Evolutionary conservation across 1,140 invertebrate genomes (phyloP).

Genomic region (Philopotamus ludificatus): DNA sequence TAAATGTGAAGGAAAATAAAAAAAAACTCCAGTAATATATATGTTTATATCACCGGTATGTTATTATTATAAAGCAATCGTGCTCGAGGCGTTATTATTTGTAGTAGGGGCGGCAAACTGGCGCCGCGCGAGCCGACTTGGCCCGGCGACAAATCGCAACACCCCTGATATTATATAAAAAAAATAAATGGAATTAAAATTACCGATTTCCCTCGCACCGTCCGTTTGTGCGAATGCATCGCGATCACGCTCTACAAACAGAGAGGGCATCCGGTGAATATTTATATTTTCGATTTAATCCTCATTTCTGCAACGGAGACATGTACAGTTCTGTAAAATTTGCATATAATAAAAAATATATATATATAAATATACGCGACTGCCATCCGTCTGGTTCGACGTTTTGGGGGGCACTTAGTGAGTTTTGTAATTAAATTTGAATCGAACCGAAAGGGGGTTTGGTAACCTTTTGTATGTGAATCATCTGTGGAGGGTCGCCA

Average conservation of each 20-base stretch:
- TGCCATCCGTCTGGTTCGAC: background rate
- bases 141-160: slow-evolving; percentile 5
- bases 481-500: background rate
- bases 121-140: slow-evolving; percentile 9
- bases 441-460: background rate
- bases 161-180: slow-evolving; percentile 11
- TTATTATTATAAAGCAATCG: slow-evolving; percentile 37
- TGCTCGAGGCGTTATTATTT: slow-evolving; percentile 32
- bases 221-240: background rate
- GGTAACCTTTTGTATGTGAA: slow-evolving; percentile 1
- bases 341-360: too few relatives aligned
- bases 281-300: too few relatives aligned
- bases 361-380: too few relatives aligned
- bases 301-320: too few relatives aligned
- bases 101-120: slow-evolving; percentile 25
- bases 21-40: slow-evolving; percentile 31
- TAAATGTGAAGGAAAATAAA: slow-evolving; percentile 38
- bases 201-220: background rate
- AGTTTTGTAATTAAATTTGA: slow-evolving; percentile 11
- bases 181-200: background rate
- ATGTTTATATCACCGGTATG: slow-evolving; percentile 39
- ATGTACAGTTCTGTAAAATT: too few relatives aligned
- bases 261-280: too few relatives aligned
- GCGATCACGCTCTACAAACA: too few relatives aligned
- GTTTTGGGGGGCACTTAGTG: background rate